Conservation (phyloP, 2,113 vertebrate genomes). For the Clinocottus analis region DNA sequence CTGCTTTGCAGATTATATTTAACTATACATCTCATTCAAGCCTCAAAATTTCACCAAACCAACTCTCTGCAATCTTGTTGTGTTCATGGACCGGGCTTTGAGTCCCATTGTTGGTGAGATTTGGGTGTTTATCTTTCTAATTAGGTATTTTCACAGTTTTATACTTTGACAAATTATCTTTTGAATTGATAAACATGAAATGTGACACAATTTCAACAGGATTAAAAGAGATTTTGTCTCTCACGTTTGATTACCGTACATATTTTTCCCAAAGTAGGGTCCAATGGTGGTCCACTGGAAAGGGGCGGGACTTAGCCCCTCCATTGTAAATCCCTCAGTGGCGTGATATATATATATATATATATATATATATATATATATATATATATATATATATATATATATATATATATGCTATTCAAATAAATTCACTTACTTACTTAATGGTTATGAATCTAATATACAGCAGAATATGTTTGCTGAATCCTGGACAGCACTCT, state of each 20-base stretch:
- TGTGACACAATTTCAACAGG: not conserved
- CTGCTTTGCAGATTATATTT: not conserved
- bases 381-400: too few relatives aligned
- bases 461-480: not conserved
- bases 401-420: not conserved
- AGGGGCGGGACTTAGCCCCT: not conserved
- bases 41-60: not conserved
- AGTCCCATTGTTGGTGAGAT: not conserved
- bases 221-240: not conserved
- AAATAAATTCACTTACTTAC: not conserved
- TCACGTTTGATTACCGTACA: not conserved
- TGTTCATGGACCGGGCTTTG: not conserved
- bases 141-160: not conserved
- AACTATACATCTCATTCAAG: not conserved
- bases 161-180: not conserved
- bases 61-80: not conserved
- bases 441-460: slow-evolving; percentile 7
- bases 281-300: not conserved
- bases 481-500: slow-evolving; percentile 9
- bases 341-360: not conserved
- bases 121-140: not conserved
- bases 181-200: not conserved
- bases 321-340: not conserved
- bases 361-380: not conserved
- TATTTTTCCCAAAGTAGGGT: not conserved